Base-by-base conservation (phyloP, 2,113 vertebrate genomes). In the Nyctibius bracteatus region DNA sequence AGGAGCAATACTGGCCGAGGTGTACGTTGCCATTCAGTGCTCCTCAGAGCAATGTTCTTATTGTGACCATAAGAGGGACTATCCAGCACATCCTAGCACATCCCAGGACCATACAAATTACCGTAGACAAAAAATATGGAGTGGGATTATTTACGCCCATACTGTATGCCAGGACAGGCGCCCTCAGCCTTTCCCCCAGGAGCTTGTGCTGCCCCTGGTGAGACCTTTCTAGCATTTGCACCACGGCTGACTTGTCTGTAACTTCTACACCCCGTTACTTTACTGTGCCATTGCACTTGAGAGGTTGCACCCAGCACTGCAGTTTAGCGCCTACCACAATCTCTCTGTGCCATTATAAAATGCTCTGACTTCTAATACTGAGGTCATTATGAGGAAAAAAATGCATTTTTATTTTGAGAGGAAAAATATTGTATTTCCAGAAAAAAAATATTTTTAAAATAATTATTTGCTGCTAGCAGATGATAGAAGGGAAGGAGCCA, bases 211-310 rank as follows among this genome's bases (percentile, higher is more conserved):
- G 39, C 5, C 10, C 25, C 9, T 57, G 31, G 24, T 57, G 57
- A 77, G 74, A 83, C 3, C 13, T 43, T 81, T 62, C 14, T 9
- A 28, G 8, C 8, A 43, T 47, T 72, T 78, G 55, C n/a, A 52
- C 9, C 44, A 21, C 41, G 73, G 41, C 20, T 51, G 62, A 25
- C 68, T 86, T 65, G 19, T 27, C 39, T 55, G 55, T n/a, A 86
- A 10, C 30, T 59, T 74, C 51, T 54, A 17, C 3, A n/a, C 11
- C 4, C 11, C 0, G 0, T 22, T 35, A 33, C 8, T 81, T 72
- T 43, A 23, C 44, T 61, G 49, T 43, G 54, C 44, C 47, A 12
- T 33, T 81, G 54, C 15, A 21, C 24, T 61, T 28, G 4, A 28
- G 27, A 37, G 7, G 12, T 27, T 59, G 13, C 27, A 46, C 6